These are phyloP conservation scores for Limnephilus lunatus DNA, from an alignment of 2,888 invertebrate genomes.

Conservation along the genomic window DNA sequence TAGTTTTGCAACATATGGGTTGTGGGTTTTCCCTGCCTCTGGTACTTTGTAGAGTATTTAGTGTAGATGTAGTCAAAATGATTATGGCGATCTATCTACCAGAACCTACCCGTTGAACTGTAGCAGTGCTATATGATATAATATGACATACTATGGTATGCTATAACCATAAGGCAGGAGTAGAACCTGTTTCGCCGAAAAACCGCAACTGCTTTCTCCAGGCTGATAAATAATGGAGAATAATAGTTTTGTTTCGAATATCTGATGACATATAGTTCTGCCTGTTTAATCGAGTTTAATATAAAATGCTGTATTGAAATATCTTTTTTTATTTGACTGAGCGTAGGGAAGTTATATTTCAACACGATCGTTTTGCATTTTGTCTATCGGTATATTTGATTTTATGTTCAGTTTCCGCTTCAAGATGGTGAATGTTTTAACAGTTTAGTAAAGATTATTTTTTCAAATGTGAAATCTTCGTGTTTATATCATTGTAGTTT, in stretches of 20 bases:
- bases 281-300: neutral
- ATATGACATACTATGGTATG: neutral
- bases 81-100: neutral
- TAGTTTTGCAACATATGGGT: neutral
- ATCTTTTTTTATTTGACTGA: too few species aligned
- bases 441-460: too few species aligned
- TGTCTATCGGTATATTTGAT: too few species aligned
- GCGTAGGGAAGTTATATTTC: too few species aligned
- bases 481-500: too few species aligned
- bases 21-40: neutral
- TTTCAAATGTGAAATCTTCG: too few species aligned
- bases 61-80: neutral
- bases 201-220: constrained; percentile 28
- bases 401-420: too few species aligned
- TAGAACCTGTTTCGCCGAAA: constrained; percentile 38
- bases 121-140: neutral
- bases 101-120: neutral
- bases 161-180: neutral
- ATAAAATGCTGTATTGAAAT: neutral
- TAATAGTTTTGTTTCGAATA: neutral
- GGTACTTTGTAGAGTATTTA: neutral
- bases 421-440: too few species aligned
- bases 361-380: too few species aligned
- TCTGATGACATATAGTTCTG: neutral
- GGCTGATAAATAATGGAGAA: neutral